Evolutionary conservation across 2,888 invertebrate species (phyloP), one percentile per base, ranked within the genome.

Genomic region (Malthinus seriepunctatus): DNA sequence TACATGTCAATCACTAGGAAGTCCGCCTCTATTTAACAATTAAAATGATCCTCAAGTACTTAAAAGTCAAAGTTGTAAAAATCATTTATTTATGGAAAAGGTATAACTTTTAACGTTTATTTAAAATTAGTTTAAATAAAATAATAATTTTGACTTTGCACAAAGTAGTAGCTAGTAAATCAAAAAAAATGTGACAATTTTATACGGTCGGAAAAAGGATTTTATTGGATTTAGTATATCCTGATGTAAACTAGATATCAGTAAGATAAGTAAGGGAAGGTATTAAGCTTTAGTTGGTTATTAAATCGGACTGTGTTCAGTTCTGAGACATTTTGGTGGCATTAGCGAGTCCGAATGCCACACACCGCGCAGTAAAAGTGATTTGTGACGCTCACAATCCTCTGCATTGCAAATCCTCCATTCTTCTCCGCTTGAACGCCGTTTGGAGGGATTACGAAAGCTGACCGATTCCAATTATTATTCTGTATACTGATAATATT

Each of bases 371-470:
- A 78, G 78, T 79, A 78, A 79, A 79, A 78, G 79, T 79, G 79
- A 79, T 79, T 79, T 79, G 78, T 78, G 78, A 76, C 74, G 73
- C 70, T 72, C 68, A 71, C 73, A 73, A 76, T 74, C 74, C 77
- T 76, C 76, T 73, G 76, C 76, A 76, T 76, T 76, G 77, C 78
- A 77, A 78, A 78, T 77, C 78, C 78, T 71, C 76, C 73, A 76
- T 77, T 77, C 76, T 77, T 77, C 76, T 68, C 68, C 65, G 65
- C 63, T 61, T 56, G 61, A 63, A 64, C 63, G 66, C 59, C 62
- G 66, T 65, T 60, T 56, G 63, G 66, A 66, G 65, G 73, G 71
- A 71, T 74, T 71, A 71, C 61, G 60, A 50, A 65, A 66, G 66
- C 67, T 69, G 69, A 73, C 73, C 73, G 71, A 72, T 71, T 71